A percentile compares a stretch with the other conserved stretches of the same genome.
These are phyloP conservation scores for Coturnix japonica DNA, from an alignment of 2,113 vertebrate species.

Conservation along the genomic window DNA sequence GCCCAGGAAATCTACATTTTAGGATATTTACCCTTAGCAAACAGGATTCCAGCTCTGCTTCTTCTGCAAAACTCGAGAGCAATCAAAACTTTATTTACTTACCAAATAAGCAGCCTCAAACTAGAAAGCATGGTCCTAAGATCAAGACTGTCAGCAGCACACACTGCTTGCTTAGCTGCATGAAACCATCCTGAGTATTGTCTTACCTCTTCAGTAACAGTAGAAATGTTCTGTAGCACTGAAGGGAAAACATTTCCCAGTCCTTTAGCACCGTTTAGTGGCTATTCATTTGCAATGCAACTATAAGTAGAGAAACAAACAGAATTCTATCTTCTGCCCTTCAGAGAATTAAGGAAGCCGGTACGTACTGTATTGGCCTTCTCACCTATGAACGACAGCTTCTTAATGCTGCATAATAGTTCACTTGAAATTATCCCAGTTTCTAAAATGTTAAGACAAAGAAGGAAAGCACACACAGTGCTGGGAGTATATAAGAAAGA, in stretches of 20 bases:
- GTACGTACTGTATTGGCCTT: neutral
- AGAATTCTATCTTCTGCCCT: neutral
- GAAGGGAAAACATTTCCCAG: neutral
- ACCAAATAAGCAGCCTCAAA: neutral
- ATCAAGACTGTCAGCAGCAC: neutral
- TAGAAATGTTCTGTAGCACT: neutral
- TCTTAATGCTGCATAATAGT: neutral
- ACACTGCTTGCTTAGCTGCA: neutral
- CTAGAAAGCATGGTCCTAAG: neutral
- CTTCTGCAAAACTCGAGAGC: neutral
- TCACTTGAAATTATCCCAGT: neutral
- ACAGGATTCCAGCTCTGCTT: neutral
- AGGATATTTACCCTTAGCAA: neutral
- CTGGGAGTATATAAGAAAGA: neutral
- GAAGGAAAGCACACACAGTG: neutral
- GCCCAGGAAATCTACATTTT: neutral
- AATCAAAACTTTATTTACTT: neutral
- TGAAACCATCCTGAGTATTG: neutral
- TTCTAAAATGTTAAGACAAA: neutral
- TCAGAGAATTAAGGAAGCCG: neutral
- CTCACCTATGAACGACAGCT: neutral
- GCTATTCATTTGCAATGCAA: conserved; percentile 35
- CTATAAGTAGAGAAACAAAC: fast-evolving
- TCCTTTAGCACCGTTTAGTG: conserved; percentile 67
- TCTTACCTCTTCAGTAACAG: neutral